Evolutionary conservation across 2,888 invertebrate genomes (phyloP).

Genomic region (Platycheirus albimanus): DNA sequence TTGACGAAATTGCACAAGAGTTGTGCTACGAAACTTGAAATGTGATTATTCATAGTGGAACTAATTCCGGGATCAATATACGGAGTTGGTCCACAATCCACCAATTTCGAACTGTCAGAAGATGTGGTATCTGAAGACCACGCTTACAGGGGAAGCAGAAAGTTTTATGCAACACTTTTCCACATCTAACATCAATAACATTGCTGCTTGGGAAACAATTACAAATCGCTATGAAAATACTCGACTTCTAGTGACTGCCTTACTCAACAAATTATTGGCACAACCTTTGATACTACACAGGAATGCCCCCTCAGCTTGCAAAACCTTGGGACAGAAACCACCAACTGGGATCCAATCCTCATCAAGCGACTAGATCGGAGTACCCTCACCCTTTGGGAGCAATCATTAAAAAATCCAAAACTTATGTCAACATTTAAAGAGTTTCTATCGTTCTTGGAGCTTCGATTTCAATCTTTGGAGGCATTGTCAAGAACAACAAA

Average conservation of each 20-base stretch:
- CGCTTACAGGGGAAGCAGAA: slow-evolving; percentile 43
- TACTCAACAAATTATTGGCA: neutral
- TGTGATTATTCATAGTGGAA: no score
- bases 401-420: no score
- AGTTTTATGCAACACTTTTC: slow-evolving; percentile 37
- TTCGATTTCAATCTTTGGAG: no score
- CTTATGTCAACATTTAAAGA: no score
- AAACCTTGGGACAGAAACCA: no score
- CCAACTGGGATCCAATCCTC: no score
- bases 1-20: no score
- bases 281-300: neutral
- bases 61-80: slow-evolving; percentile 31
- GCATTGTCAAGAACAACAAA: no score
- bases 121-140: slow-evolving; percentile 56
- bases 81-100: slow-evolving; percentile 33
- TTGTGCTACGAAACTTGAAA: neutral
- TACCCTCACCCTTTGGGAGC: no score
- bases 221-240: slow-evolving; percentile 29
- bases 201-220: slow-evolving; percentile 30
- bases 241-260: slow-evolving; percentile 26
- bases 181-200: slow-evolving; percentile 2
- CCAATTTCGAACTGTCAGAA: slow-evolving; percentile 33
- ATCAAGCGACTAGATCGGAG: no score
- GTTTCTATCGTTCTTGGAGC: no score
- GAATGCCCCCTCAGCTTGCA: neutral